These are phyloP conservation scores for Tragelaphus oryx DNA, from an alignment of 2,797 vertebrate genomes.

Conservation along the genomic window DNA sequence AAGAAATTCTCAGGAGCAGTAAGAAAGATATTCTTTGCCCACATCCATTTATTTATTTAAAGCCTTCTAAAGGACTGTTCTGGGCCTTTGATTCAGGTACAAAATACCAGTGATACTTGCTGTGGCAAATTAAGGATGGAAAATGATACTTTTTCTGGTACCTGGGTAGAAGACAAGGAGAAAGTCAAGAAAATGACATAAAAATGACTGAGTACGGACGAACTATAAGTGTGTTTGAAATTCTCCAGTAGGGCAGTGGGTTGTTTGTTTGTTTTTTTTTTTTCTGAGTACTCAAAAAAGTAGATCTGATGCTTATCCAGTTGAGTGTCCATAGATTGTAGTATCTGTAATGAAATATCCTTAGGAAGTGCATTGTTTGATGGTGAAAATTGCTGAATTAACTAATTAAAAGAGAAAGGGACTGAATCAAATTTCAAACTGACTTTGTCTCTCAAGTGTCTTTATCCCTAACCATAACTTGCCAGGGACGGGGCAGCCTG, in stretches of 20 bases:
- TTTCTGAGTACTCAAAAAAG: neutral
- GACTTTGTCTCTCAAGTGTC: conserved; percentile 18
- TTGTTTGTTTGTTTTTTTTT: too few relatives aligned
- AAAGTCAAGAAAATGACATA: neutral
- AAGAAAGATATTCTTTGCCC: neutral
- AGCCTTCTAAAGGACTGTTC: conserved; percentile 30
- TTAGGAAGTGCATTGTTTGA: neutral
- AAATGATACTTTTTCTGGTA: neutral
- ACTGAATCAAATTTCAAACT: conserved; percentile 27
- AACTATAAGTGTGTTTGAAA: neutral
- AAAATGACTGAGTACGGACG: neutral
- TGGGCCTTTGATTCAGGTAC: conserved; percentile 3
- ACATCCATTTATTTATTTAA: conserved; percentile 46
- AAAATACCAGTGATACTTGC: conserved; percentile 39
- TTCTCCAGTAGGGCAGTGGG: neutral
- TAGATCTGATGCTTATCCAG: neutral
- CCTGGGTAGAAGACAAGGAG: neutral
- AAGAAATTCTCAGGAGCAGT: conserved; percentile 34
- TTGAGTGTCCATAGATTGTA: neutral
- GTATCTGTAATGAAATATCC: neutral
- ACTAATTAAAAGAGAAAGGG: conserved; percentile 1
- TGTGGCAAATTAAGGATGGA: neutral
- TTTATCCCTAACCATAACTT: conserved; percentile 21
- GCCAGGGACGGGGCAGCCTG: neutral
- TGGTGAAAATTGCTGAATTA: neutral